Conservation (phyloP, 2,113 vertebrate genomes). For the Nansenia antarctica region DNA sequence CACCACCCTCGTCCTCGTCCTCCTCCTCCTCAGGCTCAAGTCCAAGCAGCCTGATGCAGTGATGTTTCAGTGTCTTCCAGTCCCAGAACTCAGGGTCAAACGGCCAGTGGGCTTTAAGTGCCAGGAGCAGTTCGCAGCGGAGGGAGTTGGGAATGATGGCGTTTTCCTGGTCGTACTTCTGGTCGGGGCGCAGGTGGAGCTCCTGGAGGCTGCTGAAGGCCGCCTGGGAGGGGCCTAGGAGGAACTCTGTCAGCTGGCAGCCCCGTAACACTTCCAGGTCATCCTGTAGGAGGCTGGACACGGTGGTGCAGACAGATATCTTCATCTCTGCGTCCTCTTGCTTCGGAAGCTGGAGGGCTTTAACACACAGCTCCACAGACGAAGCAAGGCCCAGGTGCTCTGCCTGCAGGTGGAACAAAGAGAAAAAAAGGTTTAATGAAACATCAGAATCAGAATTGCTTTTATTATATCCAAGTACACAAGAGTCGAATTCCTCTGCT, state of each 20-base stretch:
- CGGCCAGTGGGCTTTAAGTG: slow-evolving; percentile 95
- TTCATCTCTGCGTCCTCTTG: slow-evolving; percentile 87
- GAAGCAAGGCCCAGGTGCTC: slow-evolving; percentile 85
- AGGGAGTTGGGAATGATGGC: slow-evolving; percentile 92
- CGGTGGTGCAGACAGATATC: slow-evolving; percentile 91
- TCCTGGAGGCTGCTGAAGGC: slow-evolving; percentile 87
- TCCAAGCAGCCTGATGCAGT: slow-evolving; percentile 87
- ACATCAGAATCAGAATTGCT: background rate
- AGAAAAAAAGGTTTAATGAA: background rate
- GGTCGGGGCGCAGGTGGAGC: slow-evolving; percentile 89
- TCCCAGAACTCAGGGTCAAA: slow-evolving; percentile 99
- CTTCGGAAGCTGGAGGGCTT: slow-evolving; percentile 92
- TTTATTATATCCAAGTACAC: no score
- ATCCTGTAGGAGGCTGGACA: slow-evolving; percentile 88
- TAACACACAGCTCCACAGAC: slow-evolving; percentile 90
- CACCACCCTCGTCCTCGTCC: no score
- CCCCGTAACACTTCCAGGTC: slow-evolving; percentile 94
- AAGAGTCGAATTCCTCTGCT: no score
- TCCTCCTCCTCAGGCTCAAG: slow-evolving; percentile 82
- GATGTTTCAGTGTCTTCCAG: slow-evolving; percentile 95
- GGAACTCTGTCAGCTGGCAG: slow-evolving; percentile 94
- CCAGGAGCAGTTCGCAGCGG: slow-evolving; percentile 92
- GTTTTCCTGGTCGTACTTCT: slow-evolving; percentile 92
- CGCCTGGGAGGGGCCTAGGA: slow-evolving; percentile 84
- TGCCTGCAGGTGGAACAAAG: slow-evolving; percentile 63